Percentiles rank a stretch among this genome's conserved stretches.
Conservation (phyloP, 2,888 invertebrate species). For the Parnassius orleans region DNA sequence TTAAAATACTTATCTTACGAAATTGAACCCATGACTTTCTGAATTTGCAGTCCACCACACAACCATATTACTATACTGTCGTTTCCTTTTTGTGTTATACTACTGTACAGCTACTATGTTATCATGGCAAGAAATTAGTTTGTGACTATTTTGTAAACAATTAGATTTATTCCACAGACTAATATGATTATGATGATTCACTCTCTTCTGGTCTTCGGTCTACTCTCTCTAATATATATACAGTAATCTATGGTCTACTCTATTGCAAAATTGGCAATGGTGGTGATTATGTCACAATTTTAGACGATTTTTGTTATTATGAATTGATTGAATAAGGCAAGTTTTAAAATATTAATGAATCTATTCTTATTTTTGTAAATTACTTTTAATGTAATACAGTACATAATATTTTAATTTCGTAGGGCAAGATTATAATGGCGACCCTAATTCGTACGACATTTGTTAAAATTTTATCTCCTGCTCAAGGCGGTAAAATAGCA, state of each 20-base stretch:
- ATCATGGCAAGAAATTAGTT: too few relatives aligned
- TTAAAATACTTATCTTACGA: too few relatives aligned
- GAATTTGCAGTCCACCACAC: too few relatives aligned
- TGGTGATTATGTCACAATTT: slow-evolving; percentile 68
- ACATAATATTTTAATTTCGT: slow-evolving; percentile 23
- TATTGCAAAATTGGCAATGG: slow-evolving; percentile 1
- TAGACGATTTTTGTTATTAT: slow-evolving; percentile 51
- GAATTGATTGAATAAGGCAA: slow-evolving; percentile 58
- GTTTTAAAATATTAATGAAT: not conserved
- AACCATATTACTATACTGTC: too few relatives aligned
- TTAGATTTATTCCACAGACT: too few relatives aligned
- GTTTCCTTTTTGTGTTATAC: too few relatives aligned
- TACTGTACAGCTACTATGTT: too few relatives aligned
- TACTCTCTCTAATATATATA: too few relatives aligned
- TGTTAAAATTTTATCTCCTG: slow-evolving; percentile 56
- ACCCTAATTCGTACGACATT: slow-evolving; percentile 61
- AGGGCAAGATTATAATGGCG: slow-evolving; percentile 56
- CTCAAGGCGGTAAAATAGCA: slow-evolving; percentile 64
- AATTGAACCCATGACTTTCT: too few relatives aligned
- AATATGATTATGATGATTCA: too few relatives aligned
- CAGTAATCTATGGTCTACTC: not conserved
- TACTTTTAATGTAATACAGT: slow-evolving; percentile 10
- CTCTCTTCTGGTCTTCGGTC: too few relatives aligned
- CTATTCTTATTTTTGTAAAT: slow-evolving; percentile 1
- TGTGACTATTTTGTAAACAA: too few relatives aligned